Base-by-base conservation (phyloP, 30 jellyfish, hydroid and myxozoan species). In the Clytia hemisphaerica region DNA sequence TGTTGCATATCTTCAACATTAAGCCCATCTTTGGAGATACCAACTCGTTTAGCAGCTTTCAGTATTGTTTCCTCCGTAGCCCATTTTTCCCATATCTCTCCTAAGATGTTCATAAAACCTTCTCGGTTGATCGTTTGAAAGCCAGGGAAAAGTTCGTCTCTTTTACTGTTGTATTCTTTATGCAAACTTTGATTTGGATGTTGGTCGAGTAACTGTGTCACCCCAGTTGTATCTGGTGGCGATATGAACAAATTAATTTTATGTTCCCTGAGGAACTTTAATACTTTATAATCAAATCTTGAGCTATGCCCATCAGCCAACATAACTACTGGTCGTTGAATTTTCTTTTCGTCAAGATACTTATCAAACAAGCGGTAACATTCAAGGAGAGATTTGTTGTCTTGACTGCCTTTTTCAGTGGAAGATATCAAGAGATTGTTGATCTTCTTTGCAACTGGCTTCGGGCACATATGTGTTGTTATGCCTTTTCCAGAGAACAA, bases 171-270 rank as follows among this genome's bases (percentile, higher is more conserved):
- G 63, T 28, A 62, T 31, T 62, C 67, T 19, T 40, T 28, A 28
- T 28, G 67, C 28, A 62, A 4, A 26, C 19, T 31, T 33, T 31
- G 67, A 62, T 4, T 62, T 14, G 76, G 76, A 2, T 7, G 15
- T 62, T 62, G 76, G 36, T 36, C 66, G 7, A 62, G 34, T 10
- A 29, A 67, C 24, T 62, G 71, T 19, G 66, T 28, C 4, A 62
- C 76, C 63, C 25, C 76, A 62, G 76, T 36, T 62, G 76, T 62
- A 36, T 62, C 76, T 18, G 72, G 76, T n/a, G 67, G 76, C 31
- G 67, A 22, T 58, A 58, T 58, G 33, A 58, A 58, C 71, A 58
- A 58, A 19, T 19, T 58, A 29, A 51, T 58, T 19, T 58, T 58
- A 6, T 58, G 25, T 3, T 58, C 45, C 16, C 33, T 29, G 4